Conservation (phyloP, 2,888 invertebrate genomes). For the Drosophila vallismaia region DNA sequence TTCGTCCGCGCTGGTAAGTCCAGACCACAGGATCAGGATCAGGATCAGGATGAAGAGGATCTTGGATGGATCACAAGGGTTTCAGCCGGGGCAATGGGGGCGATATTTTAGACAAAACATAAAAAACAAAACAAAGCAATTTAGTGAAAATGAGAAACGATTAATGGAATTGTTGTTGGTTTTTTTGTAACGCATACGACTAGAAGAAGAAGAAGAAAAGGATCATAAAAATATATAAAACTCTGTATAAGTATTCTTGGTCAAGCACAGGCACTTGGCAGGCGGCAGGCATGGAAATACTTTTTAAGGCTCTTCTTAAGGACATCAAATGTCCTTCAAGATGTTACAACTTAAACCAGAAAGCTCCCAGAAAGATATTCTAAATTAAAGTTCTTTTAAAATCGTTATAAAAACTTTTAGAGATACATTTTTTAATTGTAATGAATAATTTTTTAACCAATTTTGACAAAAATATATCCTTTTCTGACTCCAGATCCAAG, state of each 20-base stretch:
- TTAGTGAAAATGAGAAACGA: conserved; percentile 45
- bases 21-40: neutral
- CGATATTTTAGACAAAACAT: conserved; percentile 40
- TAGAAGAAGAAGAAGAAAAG: conserved; percentile 8
- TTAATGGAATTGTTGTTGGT: conserved; percentile 52
- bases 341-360: conserved; percentile 20
- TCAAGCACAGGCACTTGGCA: conserved; percentile 42
- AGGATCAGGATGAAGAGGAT: conserved; percentile 2
- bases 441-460: too few species aligned
- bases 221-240: conserved; percentile 12
- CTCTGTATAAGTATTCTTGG: conserved; percentile 22
- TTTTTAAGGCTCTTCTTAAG: neutral
- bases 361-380: conserved; percentile 6
- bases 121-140: conserved; percentile 32
- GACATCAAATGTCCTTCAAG: conserved; percentile 22
- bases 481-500: too few species aligned
- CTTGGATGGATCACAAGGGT: conserved; percentile 62
- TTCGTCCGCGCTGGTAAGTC: conserved; percentile 87
- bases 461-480: too few species aligned
- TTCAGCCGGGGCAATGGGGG: conserved; percentile 51
- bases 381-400: conserved; percentile 4
- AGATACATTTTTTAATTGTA: too few species aligned
- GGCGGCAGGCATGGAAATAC: conserved; percentile 21
- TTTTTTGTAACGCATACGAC: conserved; percentile 39
- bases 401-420: too few species aligned